Conservation (phyloP, 2,797 vertebrate genomes). For the Emydoidea blandingii region DNA sequence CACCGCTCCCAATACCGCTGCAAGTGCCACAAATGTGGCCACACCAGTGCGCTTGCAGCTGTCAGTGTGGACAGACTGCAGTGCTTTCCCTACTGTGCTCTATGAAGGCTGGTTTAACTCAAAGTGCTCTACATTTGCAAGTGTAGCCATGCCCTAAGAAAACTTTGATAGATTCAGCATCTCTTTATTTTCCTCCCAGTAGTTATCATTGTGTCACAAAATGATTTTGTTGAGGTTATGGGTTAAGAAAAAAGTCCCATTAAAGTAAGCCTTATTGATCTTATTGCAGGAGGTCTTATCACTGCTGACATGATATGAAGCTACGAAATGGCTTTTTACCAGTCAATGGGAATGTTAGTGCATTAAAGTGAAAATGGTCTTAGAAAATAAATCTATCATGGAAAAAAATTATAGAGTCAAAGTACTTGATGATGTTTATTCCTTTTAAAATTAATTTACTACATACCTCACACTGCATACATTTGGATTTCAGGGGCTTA, state of each 20-base stretch:
- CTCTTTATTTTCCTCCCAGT: constrained; percentile 75
- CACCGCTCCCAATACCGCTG: no score
- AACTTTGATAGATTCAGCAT: constrained; percentile 71
- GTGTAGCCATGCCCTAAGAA: not conserved
- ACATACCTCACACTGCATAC: constrained; percentile 56
- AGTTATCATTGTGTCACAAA: constrained; percentile 68
- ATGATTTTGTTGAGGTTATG: constrained; percentile 72
- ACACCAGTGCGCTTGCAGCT: no score
- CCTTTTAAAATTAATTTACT: constrained; percentile 73
- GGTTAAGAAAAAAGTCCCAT: constrained; percentile 68
- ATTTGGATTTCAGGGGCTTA: constrained; percentile 75
- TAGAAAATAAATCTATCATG: constrained; percentile 63
- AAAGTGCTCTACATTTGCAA: no score
- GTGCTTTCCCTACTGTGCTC: no score
- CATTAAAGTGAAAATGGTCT: constrained; percentile 67
- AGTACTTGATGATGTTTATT: constrained; percentile 76
- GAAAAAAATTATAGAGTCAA: constrained; percentile 61
- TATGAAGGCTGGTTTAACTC: no score
- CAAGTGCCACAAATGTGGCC: no score
- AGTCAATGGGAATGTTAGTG: constrained; percentile 46
- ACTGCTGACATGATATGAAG: not conserved
- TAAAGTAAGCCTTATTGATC: constrained; percentile 75
- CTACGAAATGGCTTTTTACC: constrained; percentile 67
- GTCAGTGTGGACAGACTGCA: no score
- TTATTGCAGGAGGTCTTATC: constrained; percentile 67